These are phyloP conservation scores for Cyprichromis sp. DNA, from an alignment of 2,113 vertebrate genomes.

Conservation along the genomic window DNA sequence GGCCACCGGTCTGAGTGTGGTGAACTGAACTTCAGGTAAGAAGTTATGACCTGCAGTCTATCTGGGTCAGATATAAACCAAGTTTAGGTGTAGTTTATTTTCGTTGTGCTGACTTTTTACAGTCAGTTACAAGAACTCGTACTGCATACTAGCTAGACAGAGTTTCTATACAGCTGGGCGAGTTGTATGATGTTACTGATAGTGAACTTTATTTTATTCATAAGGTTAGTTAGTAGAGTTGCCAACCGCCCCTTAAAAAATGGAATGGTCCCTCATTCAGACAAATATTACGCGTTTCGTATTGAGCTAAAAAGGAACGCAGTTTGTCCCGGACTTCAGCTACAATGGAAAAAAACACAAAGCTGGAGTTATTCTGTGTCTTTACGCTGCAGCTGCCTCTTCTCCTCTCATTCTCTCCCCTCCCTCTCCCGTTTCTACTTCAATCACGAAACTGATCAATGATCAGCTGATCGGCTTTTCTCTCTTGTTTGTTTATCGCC, in stretches of 20 bases:
- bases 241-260: accelerated
- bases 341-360: no score
- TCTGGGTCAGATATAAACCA: neutral
- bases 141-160: neutral
- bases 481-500: no score
- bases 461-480: no score
- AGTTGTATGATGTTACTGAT: neutral
- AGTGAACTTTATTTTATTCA: neutral
- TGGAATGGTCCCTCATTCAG: no score
- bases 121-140: neutral
- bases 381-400: no score
- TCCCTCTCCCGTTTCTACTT: no score
- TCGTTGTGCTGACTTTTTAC: accelerated
- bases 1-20: accelerated
- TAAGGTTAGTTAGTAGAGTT: neutral
- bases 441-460: no score
- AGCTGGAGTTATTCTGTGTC: no score
- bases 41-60: neutral
- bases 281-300: no score
- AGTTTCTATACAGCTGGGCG: neutral
- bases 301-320: no score
- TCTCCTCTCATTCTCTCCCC: no score
- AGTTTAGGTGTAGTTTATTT: neutral
- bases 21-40: neutral
- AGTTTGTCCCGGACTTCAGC: no score